Base-by-base conservation (phyloP, 1,140 invertebrate species). In the Drosophila kepulauana region DNA sequence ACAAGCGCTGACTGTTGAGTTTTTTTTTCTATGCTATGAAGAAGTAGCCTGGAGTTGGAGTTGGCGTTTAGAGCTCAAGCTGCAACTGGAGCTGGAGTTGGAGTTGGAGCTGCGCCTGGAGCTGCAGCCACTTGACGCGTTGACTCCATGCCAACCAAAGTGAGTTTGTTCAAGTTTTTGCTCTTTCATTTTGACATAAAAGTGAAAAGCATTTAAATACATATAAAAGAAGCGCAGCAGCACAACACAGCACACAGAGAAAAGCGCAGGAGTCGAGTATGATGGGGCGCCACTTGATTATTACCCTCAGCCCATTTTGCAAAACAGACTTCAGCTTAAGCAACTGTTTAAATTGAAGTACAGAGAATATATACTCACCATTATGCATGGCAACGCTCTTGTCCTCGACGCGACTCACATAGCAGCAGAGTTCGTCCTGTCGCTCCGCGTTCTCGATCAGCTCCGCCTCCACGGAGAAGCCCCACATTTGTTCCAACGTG, bases 381-480 rank as follows among this genome's bases (percentile, higher is more conserved):
- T 98, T 98, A 92, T 97, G 96, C 95, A 98, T 98, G 46, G 98
- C 98, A 33, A 99, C 97, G 92, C 97, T 98, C 88, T 98, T 97
- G 86, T 98, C 97, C 92, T 98, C 97, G 58, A 99, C 98, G 52
- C 98, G 95, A 93, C 97, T 98, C 79, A 99, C 97, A 93, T 99
- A 99, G 93, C 98, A 98, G 93, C 98, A 98, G 45, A 99, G 95
- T 93, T 99, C 98, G 93, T 99, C 98, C 92, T 99, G 98, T 49
- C 97, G 94, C 92, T 99, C 98, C 11, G 97, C 96, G 93, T 99
- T 99, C 93, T 99, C 98, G 65, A 98, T 98, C 52, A 99, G 94
- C 93, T 99, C 98, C 3, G 98, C 98, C 93, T 99, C 98, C 25
- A 99, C 98, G 65, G 97, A 98, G 93, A 99, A 98, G 68, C 98